Evolutionary conservation across 2,888 invertebrate genomes (phyloP), one percentile per base, ranked within the genome.

Genomic region (Acholoe squamosa): DNA sequence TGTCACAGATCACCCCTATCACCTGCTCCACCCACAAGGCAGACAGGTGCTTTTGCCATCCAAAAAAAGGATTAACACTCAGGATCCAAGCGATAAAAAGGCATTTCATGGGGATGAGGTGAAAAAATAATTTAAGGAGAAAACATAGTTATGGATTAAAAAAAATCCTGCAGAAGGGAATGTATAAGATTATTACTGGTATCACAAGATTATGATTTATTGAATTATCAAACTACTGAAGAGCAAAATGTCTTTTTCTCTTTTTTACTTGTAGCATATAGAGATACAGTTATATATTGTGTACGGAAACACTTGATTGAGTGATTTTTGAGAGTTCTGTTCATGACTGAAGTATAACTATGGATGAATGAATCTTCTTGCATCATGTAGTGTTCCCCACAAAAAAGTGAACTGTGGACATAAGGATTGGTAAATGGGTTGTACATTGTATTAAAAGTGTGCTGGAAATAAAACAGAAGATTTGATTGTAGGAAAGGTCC

Each of bases 111-210:
- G 43, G 43, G 43, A 3, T 43, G 43, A 43, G 43, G 43, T 43
- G 43, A 43, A 43, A 33, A 80, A 14, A 67, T 16, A 67, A n/a
- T 7, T 7, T 31, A 77, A 77, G 22, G 31, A 77, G 31, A 34
- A 43, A 25, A 1, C 16, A 76, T 31, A 7, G 10, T 43, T 7
- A 43, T 43, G 43, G 43, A 43, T 43, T 25, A 76, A 7, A 76
- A 25, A 76, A 16, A 33, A 80, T 80, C 80, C 80, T 80, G 80
- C 80, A 80, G 80, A 80, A 80, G 80, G 33, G 80, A 43, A 34
- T 80, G 33, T 80, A 0, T 80, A 33, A 34, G 33, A 43, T 34
- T 31, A 80, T 76, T n/a, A 22, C 5, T 25, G 22, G n/a, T n/a
- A n/a, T n/a, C n/a, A n/a, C 61, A 61, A n/a, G 22, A 76, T 76